Evolutionary conservation across 2,888 invertebrate species (phyloP), one percentile per base, ranked within the genome.

Genomic region (Vannuccia rotundouncinata): DNA sequence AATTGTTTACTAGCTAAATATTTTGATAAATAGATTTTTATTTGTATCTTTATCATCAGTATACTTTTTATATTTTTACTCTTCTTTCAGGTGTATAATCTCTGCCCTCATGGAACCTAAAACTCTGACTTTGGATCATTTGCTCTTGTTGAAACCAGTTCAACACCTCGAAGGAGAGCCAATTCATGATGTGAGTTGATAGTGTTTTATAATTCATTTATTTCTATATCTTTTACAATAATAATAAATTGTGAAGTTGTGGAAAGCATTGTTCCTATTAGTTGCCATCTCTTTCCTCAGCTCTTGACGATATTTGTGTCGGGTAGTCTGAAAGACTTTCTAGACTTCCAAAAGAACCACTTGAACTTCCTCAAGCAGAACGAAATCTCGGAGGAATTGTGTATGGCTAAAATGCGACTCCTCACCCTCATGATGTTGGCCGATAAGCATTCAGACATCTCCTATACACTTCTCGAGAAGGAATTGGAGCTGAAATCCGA

Each of bases 371-470:
- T 96, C 17, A 92, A 89, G n/a, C 31, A 80, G 17, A 25, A 80
- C n/a, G 25, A 28, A 27, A 30, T 81, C 13, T 5, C 29, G 17
- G 45, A 80, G 30, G 80, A 81, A 22, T 13, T 31, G 5, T 81
- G 81, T 81, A 22, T 95, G 89, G 93, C 95, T 86, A 99, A 99
- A 89, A 98, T 99, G 95, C 91, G 97, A 82, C 90, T 98, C 84
- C 88, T 99, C 79, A 94, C 97, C 0, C 95, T 99, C 87, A 97
- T 99, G 94, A 95, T 96, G 87, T 91, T 99, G 90, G 96, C 97
- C 0, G 98, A 99, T 88, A 92, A 92, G 79, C 92, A 92, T 86
- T 92, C 94, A 29, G 96, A 97, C 89, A 93, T 99, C 89, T 90
- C 92, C n/a, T 97, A 96, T 87, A 93, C 93, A 82, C 92, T 92